A percentile compares a stretch with the other conserved stretches of the same genome.
phyloP scores from a whole-genome alignment of 2,797 vertebrate genomes.

The Sphaeramia orbicularis region DNA sequence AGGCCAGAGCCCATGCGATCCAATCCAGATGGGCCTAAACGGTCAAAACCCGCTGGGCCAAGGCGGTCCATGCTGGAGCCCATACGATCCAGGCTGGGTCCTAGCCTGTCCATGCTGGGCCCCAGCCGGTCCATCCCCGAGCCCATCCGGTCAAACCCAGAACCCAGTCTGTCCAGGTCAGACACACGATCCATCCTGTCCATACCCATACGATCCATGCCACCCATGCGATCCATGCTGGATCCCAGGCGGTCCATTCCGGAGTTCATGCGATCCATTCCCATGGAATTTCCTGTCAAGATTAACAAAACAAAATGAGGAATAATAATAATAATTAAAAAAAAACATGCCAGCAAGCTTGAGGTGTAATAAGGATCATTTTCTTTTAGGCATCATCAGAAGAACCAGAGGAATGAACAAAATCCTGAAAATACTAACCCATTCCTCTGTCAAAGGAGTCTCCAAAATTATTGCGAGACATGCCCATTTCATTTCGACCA shows the following conservation, averaged over 20 bases:
- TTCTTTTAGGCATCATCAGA: background rate
- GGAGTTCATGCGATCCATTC: conserved; percentile 81
- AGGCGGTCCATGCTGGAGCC: conserved; percentile 91
- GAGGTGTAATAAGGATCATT: background rate
- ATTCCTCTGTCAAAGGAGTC: conserved; percentile 93
- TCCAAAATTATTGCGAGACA: conserved; percentile 91
- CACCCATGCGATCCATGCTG: conserved; percentile 89
- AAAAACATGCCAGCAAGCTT: background rate
- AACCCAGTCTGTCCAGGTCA: conserved; percentile 88
- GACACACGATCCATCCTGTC: conserved; percentile 93
- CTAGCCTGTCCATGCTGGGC: conserved; percentile 89
- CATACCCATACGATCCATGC: conserved; percentile 91
- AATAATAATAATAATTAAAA: background rate
- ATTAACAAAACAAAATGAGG: conserved; percentile 3
- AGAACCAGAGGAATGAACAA: conserved; percentile 27
- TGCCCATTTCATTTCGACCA: conserved; percentile 93
- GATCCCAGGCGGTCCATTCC: conserved; percentile 90
- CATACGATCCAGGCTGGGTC: conserved; percentile 91
- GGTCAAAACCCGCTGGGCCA: conserved; percentile 90
- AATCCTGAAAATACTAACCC: conserved; percentile 81
- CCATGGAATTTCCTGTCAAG: conserved; percentile 86
- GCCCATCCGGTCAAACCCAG: conserved; percentile 91
- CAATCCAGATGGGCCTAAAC: conserved; percentile 88
- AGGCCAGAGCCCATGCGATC: conserved; percentile 91
- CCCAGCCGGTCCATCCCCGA: conserved; percentile 91